Evolutionary conservation across 2,797 vertebrate species (phyloP), one percentile per base, ranked within the genome.

Genomic region (Chelidonichthys spinosus): DNA sequence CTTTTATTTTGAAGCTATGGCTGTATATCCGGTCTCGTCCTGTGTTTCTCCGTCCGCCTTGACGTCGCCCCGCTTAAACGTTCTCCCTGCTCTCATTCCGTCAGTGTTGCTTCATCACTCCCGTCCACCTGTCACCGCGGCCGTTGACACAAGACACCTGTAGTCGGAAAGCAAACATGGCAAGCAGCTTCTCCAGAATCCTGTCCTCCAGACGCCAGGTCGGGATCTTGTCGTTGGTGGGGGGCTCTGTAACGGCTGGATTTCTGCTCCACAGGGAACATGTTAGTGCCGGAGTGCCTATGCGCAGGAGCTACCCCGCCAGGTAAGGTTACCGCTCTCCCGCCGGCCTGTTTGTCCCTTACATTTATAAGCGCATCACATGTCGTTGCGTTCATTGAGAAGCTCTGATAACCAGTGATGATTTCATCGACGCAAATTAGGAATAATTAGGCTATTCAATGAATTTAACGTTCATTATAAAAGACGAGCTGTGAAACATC

Each of bases 241-340:
- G 97, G 36, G 97, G 97, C 1, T 97, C 97, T 2, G 88, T 96
- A 8, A 93, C 95, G 6, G 95, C 95, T 3, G 97, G 96, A 0
- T 88, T 95, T 67, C 92, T 98, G 59, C 92, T 98, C 66, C 91
- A 91, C 78, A 95, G 96, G 85, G 95, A 97, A n/a, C 82, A 93
- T 52, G 90, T 97, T 84, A 92, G 83, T 85, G 97, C 97, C 15
- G 93, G 90, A 17, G 54, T 70, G 15, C 90, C 92, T 0, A 92
- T 92, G 15, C 95, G 97, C 61, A 96, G 96, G 90, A 89, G 90
- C 8, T 99, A 97, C 92, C 97, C 97, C 36, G 94, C 97, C 79
- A 98, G 97, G 97, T 99, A 96, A 78, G 63, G 18, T 5, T 35
- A 39, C 17, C 4, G 43, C 43, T 25, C 25, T 25, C 1, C 58